Base-by-base conservation (phyloP, 2,113 vertebrate genomes). In the Oreochromis niloticus region DNA sequence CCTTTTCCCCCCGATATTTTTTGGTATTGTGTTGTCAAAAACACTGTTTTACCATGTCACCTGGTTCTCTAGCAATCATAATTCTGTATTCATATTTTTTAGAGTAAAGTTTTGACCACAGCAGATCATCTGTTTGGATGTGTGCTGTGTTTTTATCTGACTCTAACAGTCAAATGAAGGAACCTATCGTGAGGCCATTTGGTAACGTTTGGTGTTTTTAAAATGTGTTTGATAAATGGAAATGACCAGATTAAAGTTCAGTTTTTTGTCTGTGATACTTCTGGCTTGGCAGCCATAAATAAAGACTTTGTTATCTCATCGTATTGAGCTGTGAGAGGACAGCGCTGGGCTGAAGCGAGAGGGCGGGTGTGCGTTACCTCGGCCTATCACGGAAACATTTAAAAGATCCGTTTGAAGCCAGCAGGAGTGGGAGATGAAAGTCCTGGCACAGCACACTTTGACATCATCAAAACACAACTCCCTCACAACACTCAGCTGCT, bases 381-480 rank as follows among this genome's bases (percentile, higher is more conserved):
- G 30, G 48, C 84, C 87, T 84, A 71, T 87, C 88, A 71, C 27
- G 56, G 81, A 56, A 84, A 57, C 78, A 54, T 87, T 90, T 94
- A 81, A 94, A 92, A 85, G 89, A 50, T 24, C 73, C 19, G 90
- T 95, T 95, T 95, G 94, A 95, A 92, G 94, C 86, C 92, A 88
- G 89, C 90, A 50, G 92, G 91, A 90, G 93, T 61, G 85, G 80
- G 89, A 94, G 94, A 95, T 95, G 92, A 95, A 95, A 95, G 95
- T 92, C 81, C 88, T 79, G 92, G 89, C 87, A 46, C 85, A 14
- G 88, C 87, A 82, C 91, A 87, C 94, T 87, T 92, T 88, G 89
- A 92, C 94, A 92, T 91, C 94, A 93, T 93, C 89, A 89, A 84
- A 93, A 85, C 89, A 85, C 85, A 88, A 89, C 90, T 91, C 87